phyloP scores from a whole-genome alignment of 2,888 invertebrate genomes.

The Nasonovia ribisnigri region DNA sequence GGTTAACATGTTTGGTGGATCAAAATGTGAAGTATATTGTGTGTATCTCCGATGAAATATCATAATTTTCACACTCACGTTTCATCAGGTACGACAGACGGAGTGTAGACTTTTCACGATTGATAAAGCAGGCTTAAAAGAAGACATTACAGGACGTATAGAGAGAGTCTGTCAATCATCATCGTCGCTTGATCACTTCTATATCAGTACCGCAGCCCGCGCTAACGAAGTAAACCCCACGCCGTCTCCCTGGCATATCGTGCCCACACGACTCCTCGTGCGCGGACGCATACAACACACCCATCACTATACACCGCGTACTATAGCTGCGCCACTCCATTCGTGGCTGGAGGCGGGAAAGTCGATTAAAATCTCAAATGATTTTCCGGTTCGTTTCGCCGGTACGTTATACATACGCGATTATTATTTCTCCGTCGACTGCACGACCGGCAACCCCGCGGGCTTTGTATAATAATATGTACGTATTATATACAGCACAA shows the following conservation, averaged over 20 bases:
- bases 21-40: not conserved
- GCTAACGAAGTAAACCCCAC: not conserved
- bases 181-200: not conserved
- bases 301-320: not conserved
- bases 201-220: not conserved
- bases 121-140: not conserved
- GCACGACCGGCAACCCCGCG: not conserved
- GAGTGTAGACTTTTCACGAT: not conserved
- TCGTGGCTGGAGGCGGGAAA: not conserved
- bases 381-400: constrained; percentile 54
- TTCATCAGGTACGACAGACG: not conserved
- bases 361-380: constrained; percentile 55
- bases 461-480: not conserved
- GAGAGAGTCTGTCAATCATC: not conserved
- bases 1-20: not conserved
- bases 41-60: not conserved
- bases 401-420: not conserved
- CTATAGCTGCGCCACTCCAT: not conserved
- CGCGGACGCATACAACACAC: not conserved
- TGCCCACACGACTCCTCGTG: not conserved
- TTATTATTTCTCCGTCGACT: not conserved
- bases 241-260: not conserved
- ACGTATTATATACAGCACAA: not conserved
- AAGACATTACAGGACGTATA: not conserved
- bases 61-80: not conserved